Percentiles rank a stretch among this genome's conserved stretches.
phyloP scores from a whole-genome alignment of 2,797 vertebrate species.

The Pseudomugil gertrudae region DNA sequence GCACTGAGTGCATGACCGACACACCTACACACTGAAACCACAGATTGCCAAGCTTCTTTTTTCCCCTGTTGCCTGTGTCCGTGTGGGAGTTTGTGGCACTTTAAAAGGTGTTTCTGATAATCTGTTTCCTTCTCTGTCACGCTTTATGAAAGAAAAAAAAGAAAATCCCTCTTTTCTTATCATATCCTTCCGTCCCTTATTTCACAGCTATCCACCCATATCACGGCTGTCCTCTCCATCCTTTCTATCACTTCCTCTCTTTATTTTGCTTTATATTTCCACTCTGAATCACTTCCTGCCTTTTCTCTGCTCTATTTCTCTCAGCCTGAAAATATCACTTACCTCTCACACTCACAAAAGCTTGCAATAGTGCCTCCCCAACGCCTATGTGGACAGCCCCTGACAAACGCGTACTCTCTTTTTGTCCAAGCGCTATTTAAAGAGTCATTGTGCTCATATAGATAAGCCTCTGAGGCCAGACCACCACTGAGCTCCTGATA shows the following conservation, averaged over 20 bases:
- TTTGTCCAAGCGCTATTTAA: slow-evolving; percentile 66
- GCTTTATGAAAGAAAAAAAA: neutral
- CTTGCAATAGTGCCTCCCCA: slow-evolving; percentile 39
- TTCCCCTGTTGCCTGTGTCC: slow-evolving; percentile 1
- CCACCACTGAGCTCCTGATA: slow-evolving; percentile 57
- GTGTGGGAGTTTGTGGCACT: slow-evolving; percentile 37
- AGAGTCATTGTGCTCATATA: slow-evolving; percentile 59
- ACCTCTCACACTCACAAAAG: slow-evolving; percentile 17
- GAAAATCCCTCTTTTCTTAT: slow-evolving; percentile 1
- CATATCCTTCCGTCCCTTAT: slow-evolving; percentile 2
- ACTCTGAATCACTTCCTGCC: slow-evolving; percentile 49
- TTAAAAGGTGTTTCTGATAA: slow-evolving; percentile 24
- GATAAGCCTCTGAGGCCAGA: slow-evolving; percentile 64
- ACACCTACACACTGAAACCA: slow-evolving; percentile 38
- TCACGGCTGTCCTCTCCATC: slow-evolving; percentile 39
- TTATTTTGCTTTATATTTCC: slow-evolving; percentile 43
- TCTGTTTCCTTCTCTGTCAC: slow-evolving; percentile 18
- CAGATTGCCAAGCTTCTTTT: slow-evolving; percentile 14
- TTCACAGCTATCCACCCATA: slow-evolving; percentile 11
- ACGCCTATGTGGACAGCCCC: slow-evolving; percentile 28
- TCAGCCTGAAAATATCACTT: slow-evolving; percentile 44
- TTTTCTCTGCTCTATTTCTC: slow-evolving; percentile 16
- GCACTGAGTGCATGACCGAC: slow-evolving; percentile 35
- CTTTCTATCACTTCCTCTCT: slow-evolving; percentile 46
- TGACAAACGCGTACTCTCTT: slow-evolving; percentile 24